Evolutionary conservation across 2,797 vertebrate species (phyloP), one percentile per base, ranked within the genome.

Genomic region (Nannoperca australis): DNA sequence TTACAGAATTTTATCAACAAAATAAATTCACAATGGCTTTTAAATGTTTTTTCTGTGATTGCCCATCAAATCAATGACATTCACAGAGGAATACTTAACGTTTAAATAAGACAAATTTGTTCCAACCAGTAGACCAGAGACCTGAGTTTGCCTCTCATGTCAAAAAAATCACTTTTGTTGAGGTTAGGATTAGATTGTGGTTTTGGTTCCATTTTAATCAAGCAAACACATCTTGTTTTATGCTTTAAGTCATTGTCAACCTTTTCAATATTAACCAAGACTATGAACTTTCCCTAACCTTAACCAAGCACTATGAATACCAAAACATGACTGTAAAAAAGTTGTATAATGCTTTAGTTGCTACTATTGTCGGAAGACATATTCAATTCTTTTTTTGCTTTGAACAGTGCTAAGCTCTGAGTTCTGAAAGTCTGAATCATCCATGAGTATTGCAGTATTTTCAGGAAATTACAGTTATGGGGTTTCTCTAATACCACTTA

Each of bases 401-500:
- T 66, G 30, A 73, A 17, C 56, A 36, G 15, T 22, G 45, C 61
- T 64, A 14, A 64, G 55, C 56, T 62, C 18, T 61, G 4, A 55
- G 3, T 2, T 42, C 24, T 58, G 44, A 69, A 55, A 12, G 15
- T 59, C 62, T 64, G 40, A 36, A 70, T 51, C 66, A 62, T 64
- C 65, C 69, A 44, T 79, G 24, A 44, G 20, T 51, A 15, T 70
- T 40, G 55, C 45, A 22, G 30, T 62, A 42, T 68, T 75, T 61
- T 82, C 64, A 24, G 42, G 3, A 65, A 67, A 65, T 65, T 32
- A 58, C 54, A 58, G 53, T 20, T 14, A 1, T 70, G 54, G 2
- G 51, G 22, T 65, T 84, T 54, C 47, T 49, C 34, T 73, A 77
- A 75, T 54, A 32, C 65, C 17, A 5, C 63, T 51, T 50, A n/a